Base-by-base conservation (phyloP, 1,140 invertebrate species). In the Maniola jurtina region DNA sequence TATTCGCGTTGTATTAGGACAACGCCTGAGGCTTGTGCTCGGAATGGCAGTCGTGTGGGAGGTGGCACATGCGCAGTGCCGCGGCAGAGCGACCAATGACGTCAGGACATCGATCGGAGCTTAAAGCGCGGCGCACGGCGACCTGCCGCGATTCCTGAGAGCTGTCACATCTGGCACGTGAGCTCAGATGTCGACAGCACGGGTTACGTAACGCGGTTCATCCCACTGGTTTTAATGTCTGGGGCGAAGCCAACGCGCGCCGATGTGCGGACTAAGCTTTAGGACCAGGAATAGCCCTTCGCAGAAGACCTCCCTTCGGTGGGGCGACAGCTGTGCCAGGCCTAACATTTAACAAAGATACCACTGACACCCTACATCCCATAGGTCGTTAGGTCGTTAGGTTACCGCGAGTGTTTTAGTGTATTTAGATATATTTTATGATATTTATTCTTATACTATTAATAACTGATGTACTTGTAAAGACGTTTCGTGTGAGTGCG, bases 201-300 rank as follows among this genome's bases (percentile, higher is more conserved):
- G 66, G 65, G 68, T 84, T 84, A 81, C 74, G 68, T 84, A 84
- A 84, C 75, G 72, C 75, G 76, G 70, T 38, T 62, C 66, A 73
- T 52, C 63, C 75, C 72, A 58, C 52, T 71, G 76, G 68, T 64
- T 77, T 45, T 73, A 42, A 79, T 81, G 80, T 84, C 79, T 72
- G 75, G 64, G 81, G 81, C 79, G 75, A 78, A 73, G 92, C 92
- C 61, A 63, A 75, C 75, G 68, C 77, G 77, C 77, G 95, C 95
- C 93, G 95, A 98, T 97, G 96, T 97, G 95, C 93, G 95, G 96
- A 92, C 94, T 97, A 95, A 96, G 94, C 92, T 97, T 97, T 95
- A 97, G 94, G 93, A 97, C 96, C 88, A 95, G 96, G 92, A 98
- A 97, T 93, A 97, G 96, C 93, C 96, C 97, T 93, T 97, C 96